These are phyloP conservation scores for Cyprinodon tularosa DNA, from an alignment of 2,113 vertebrate genomes.

Conservation along the genomic window DNA sequence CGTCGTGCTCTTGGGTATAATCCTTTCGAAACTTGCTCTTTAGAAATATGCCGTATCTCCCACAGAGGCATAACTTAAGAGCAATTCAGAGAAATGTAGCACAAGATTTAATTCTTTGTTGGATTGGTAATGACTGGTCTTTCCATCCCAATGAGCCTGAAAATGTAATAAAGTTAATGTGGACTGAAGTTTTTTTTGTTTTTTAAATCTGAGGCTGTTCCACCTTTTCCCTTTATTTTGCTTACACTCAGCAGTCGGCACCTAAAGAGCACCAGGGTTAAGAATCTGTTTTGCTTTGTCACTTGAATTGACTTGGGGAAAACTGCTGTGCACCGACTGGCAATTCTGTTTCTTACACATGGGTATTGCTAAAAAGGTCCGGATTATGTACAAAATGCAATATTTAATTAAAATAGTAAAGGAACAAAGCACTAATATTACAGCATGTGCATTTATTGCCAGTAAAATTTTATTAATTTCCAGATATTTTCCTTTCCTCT, in stretches of 20 bases:
- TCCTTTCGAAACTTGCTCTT: no score
- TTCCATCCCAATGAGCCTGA: constrained; percentile 55
- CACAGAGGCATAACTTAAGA: no score
- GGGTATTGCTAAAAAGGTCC: no score
- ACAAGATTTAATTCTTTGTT: no score
- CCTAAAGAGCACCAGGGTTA: constrained; percentile 42
- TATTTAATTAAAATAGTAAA: no score
- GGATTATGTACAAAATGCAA: no score
- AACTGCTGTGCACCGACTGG: constrained; percentile 25
- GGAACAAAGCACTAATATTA: no score
- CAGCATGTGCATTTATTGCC: no score
- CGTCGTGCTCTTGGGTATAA: no score
- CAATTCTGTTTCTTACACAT: no score
- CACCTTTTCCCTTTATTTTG: constrained; percentile 44
- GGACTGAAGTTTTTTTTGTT: constrained; percentile 54
- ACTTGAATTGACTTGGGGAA: constrained; percentile 41
- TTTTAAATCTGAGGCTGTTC: constrained; percentile 50
- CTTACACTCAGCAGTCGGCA: constrained; percentile 56
- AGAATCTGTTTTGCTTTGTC: constrained; percentile 26
- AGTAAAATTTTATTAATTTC: background rate
- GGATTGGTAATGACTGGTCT: constrained; percentile 18
- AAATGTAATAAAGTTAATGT: constrained; percentile 62
- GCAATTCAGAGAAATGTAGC: no score
- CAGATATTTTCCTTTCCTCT: background rate
- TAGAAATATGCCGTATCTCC: no score